Evolutionary conservation across 2,888 invertebrate genomes (phyloP), one percentile per base, ranked within the genome.

Genomic region (Polia nebulosa): DNA sequence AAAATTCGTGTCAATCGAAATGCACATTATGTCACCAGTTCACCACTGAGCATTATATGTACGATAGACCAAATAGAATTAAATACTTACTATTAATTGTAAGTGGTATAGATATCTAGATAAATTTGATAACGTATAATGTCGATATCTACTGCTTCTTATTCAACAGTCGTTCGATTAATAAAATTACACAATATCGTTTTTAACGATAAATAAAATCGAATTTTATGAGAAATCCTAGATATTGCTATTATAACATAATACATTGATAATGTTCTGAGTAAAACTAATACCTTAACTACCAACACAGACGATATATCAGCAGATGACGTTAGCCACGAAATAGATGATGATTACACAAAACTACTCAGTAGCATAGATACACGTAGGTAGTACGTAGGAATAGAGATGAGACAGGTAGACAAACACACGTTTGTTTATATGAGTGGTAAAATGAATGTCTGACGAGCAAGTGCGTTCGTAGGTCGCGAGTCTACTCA

Each of bases 401-500:
- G 22, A 57, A 67, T 51, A 52, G 17, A 60, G 34, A 56, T 49
- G 51, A 41, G 20, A 62, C 68, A 67, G 61, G 60, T 62, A 56
- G 22, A 57, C 25, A 63, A 49, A 49, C 29, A 41, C 13, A 60
- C 29, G 22, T 13, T 20, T 53, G 56, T 60, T 73, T 65, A 47
- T 53, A 70, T 70, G 65, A 78, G 41, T 57, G 39, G 53, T 60
- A 61, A 53, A 64, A 68, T 73, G 73, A 53, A 68, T 57, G 71
- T 44, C n/a, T 69, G 47, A 47, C 39, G 55, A 76, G 51, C 84
- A 84, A 80, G 80, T 73, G 82, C 76, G 55, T 44, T 52, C 57
- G 78, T 76, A 89, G 85, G 83, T 87, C 84, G 79, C 87, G 81
- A 78, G 82, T 79, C 82, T 80, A 88, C 86, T 89, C 86, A 73